Evolutionary conservation across 2,797 vertebrate genomes (phyloP), one percentile per base, ranked within the genome.

Genomic region (Catostomus latipinnis): DNA sequence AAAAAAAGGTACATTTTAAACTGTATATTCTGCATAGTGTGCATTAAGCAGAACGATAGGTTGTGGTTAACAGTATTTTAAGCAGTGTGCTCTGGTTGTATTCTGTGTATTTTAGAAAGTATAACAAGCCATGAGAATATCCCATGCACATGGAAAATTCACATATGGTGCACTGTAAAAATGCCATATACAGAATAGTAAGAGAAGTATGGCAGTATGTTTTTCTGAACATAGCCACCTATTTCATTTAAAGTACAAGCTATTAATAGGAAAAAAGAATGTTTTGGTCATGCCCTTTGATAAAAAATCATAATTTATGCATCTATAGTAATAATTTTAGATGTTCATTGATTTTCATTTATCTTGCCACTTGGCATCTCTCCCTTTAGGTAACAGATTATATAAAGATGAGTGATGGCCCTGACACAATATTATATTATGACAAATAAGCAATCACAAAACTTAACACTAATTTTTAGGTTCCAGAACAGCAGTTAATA

Each of bases 321-420:
- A 34, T 70, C 58, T 12, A 48, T 56, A 12, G 18, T 76, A 53
- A 60, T 68, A 10, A 63, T 56, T 71, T 53, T 56, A 65, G 43
- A 79, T 48, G 77, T 18, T 73, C 57, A 60, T 70, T 75, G 46
- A 74, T 43, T 77, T 70, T 70, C 68, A 62, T 67, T 77, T 77
- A 34, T 49, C 45, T 70, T 71, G 53, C 52, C 70, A 66, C 69
- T 66, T 73, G 61, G 8, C 77, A 49, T 73, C 50, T 66, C 53
- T 79, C 50, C 57, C 67, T 78, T 75, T 69, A 71, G 60, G 82
- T 74, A 60, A 50, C 60, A 74, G 45, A 78, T 78, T 70, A 71
- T 45, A 63, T 70, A 71, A 74, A 82, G 62, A 71, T 58, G 69
- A 74, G 54, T 61, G 67, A 80, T 83, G 54, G 61, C 5, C 13